Evolutionary conservation across 2,888 invertebrate genomes (phyloP), one percentile per base, ranked within the genome.

Genomic region (Cistogaster globosa): DNA sequence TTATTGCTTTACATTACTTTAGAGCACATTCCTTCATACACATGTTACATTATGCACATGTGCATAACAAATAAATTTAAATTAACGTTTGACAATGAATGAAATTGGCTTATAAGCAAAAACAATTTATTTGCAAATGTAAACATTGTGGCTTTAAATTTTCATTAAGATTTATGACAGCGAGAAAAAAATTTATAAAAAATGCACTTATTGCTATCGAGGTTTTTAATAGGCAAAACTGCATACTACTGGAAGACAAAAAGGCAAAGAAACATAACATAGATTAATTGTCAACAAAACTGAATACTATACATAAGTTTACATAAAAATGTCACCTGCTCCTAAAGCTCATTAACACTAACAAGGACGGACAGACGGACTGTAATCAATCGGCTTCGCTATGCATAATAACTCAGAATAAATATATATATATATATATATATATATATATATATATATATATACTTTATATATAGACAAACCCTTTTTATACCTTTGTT

Each of bases 81-180:
- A 72, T 71, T 20, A 58, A 80, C 74, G 38, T 60, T 67, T 32
- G 72, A 45, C 58, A 20, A 67, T 71, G 51, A 51, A 69, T 69
- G 57, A 77, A 81, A 68, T 53, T 69, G 69, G 81, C 67, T 63
- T 74, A 63, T 65, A 74, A 78, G 57, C 75, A 82, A 60, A 82
- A 82, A 83, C 65, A 71, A 75, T 85, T 71, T 83, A 85, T 79
- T 83, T 82, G 79, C 85, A 79, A 82, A 79, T 85, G 71, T 78
- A 85, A 74, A 85, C 82, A 85, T 85, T 85, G 82, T 79, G 74
- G 78, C 68, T 81, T 84, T 81, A 72, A 84, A 77, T 74, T 84
- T 84, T 74, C 84, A 81, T 81, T 77, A 76, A 84, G 81, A 84
- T 84, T 84, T 85, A 85, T 85, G 78, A 71, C 82, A 74, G 68